Percentiles rank a stretch among this genome's conserved stretches.
Evolutionary conservation across 1,140 invertebrate genomes (phyloP).

Genomic region (Centruroides sculpturatus): DNA sequence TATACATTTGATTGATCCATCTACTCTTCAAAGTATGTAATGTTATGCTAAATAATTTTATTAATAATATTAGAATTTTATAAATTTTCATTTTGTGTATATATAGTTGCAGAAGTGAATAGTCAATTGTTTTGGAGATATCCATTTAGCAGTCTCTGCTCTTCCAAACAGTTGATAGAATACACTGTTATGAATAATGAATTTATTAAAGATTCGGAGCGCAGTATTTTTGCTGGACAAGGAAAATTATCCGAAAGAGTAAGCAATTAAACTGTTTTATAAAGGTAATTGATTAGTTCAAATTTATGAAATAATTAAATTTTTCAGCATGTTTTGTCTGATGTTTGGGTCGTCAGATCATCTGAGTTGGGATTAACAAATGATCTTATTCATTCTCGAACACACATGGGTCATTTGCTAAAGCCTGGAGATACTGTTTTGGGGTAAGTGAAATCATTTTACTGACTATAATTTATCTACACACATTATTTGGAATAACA

Average conservation of each 20-base stretch:
- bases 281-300: neutral
- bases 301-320: conserved; percentile 6
- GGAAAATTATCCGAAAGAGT: conserved; percentile 64
- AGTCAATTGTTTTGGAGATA: conserved; percentile 66
- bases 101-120: conserved; percentile 67
- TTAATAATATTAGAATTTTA: neutral
- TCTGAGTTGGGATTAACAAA: conserved; percentile 74
- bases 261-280: conserved; percentile 1
- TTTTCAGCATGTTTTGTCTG: conserved; percentile 67
- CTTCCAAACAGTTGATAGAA: conserved; percentile 79
- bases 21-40: conserved; percentile 52
- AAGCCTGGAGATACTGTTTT: conserved; percentile 84
- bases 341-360: conserved; percentile 83
- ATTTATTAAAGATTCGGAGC: conserved; percentile 57
- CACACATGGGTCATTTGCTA: conserved; percentile 87
- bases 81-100: conserved; percentile 2
- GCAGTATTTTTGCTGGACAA: conserved; percentile 61
- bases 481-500: no score
- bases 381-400: conserved; percentile 66
- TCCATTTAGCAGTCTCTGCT: conserved; percentile 72
- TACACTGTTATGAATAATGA: conserved; percentile 94
- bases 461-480: no score
- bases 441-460: conserved; percentile 43
- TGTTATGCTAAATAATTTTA: conserved; percentile 3
- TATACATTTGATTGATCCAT: conserved; percentile 87